Base-by-base conservation (phyloP, 2,113 vertebrate species). In the Marcusenius ussheri region DNA sequence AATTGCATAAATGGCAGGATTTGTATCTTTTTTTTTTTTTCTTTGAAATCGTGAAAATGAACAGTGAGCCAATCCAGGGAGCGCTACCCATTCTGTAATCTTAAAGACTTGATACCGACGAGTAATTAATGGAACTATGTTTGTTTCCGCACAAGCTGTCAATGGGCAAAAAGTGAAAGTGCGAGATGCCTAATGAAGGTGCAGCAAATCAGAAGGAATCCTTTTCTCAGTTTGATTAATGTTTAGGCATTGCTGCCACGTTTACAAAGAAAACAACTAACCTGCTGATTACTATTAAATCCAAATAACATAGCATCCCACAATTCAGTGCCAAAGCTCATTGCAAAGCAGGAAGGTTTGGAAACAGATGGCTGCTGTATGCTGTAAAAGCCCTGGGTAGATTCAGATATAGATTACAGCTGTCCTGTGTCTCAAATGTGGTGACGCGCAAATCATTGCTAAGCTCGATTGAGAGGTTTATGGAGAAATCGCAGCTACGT, bases 1-100 rank as follows among this genome's bases (percentile, higher is more conserved):
- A 90, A 94, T 93, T 91, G 93, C 88, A 91, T 21, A 91, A 94
- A 92, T 89, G 85, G 53, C 83, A 90, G 90, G 83, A 90, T 83
- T 90, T 88, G 85, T 53, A 47, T 56, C 62, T 74, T n/a, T 45
- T 83, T 46, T 83, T 83, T 24, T 89, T 89, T 84, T 56, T 42
- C 45, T 21, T 39, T 87, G 85, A 87, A 53, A 15, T 19, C n/a
- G 85, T 35, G 50, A 87, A 87, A 87, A 19, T 10, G 50, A 50
- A 42, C n/a, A 39, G 49, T 39, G 50, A 35, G 85, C 21, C 27
- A 56, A 21, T n/a, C 31, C 50, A 8, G n/a, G 50, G 85, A 53
- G 11, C 46, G 10, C 24, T 50, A 35, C n/a, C 50, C n/a, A 19
- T 17, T 35, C 31, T 8, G n/a, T 87, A 39, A 56, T 87, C 21